Base-by-base conservation (phyloP, 2,888 invertebrate genomes). In the Pheosia tremula region DNA sequence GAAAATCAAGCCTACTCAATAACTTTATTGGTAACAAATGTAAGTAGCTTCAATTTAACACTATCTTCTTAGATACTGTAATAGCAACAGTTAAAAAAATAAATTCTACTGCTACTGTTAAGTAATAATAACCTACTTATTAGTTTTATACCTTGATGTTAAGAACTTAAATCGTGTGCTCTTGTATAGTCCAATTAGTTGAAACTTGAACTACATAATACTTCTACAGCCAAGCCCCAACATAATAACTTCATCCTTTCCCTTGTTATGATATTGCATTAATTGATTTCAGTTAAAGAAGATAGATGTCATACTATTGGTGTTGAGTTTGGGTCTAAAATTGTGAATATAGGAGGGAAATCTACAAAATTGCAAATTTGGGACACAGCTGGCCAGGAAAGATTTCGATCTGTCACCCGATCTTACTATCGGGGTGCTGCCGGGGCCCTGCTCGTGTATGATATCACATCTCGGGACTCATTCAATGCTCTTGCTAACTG, bases 371-470 rank as follows among this genome's bases (percentile, higher is more conserved):
- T 97, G 67, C 97, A 97, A 89, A 96, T 96, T 80, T 96, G 96
- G 96, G 96, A 96, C 75, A 99, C 99, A 5, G 99, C 99, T 47
- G 99, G 99, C 0, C 99, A 99, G 86, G 99, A 99, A 91, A 95
- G 99, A 83, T 99, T 99, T 89, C 96, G 99, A 77, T 99, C 99
- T 56, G 99, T 99, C 66, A 96, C 96, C 0, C 94, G 97, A 56
- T 97, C 97, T 41, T 97, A 97, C 82, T 97, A 97, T 86, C 93
- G 97, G 67, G 98, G 98, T 4, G 98, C 98, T 11, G 98, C 98
- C 57, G 98, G 98, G n/a, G 98, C 98, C 43, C 91, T 98, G 45
- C 94, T 98, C 38, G 98, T 98, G 0, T 98, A 98, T 86, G 98
- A 98, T 81, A 97, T 98, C 68, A 97, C 98, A 54, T 96, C 97